These are phyloP conservation scores for Cordilura impudica DNA, from an alignment of 2,888 invertebrate genomes.

Conservation along the genomic window DNA sequence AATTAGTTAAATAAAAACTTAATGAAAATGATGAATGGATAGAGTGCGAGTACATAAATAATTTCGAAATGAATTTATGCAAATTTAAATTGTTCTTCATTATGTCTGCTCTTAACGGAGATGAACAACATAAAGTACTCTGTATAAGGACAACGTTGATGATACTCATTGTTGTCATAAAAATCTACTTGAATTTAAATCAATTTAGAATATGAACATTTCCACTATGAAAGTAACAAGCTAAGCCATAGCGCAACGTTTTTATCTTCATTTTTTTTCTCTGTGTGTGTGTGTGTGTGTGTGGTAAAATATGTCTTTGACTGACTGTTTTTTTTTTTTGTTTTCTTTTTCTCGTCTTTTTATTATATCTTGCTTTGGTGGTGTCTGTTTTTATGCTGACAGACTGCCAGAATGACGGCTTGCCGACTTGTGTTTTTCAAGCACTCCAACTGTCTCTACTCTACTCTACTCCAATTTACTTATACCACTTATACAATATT, in stretches of 20 bases:
- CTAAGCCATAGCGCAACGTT: conserved; percentile 20
- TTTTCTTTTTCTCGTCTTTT: neutral
- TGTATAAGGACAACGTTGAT: conserved; percentile 51
- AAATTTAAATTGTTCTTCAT: conserved; percentile 63
- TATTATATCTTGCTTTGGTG: neutral
- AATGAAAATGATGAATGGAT: conserved; percentile 4
- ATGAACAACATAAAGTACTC: conserved; percentile 46
- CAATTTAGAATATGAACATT: conserved; percentile 62
- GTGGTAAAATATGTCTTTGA: conserved; percentile 23
- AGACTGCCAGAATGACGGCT: neutral
- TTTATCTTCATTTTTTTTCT: neutral
- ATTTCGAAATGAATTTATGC: conserved; percentile 54
- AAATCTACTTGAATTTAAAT: conserved; percentile 63
- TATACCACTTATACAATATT: conserved; percentile 39
- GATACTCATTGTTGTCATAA: conserved; percentile 60
- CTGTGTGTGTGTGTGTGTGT: conserved; percentile 14
- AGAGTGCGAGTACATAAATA: neutral
- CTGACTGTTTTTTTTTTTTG: neutral
- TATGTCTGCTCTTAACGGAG: conserved; percentile 49
- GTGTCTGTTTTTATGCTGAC: conserved; percentile 26
- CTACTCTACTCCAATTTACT: conserved; percentile 35
- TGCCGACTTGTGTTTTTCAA: conserved; percentile 34
- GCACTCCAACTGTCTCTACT: conserved; percentile 46
- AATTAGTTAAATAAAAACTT: conserved; percentile 6
- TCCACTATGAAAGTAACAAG: conserved; percentile 34